Evolutionary conservation across 2,888 invertebrate genomes (phyloP).

Genomic region (Limenitis camilla): DNA sequence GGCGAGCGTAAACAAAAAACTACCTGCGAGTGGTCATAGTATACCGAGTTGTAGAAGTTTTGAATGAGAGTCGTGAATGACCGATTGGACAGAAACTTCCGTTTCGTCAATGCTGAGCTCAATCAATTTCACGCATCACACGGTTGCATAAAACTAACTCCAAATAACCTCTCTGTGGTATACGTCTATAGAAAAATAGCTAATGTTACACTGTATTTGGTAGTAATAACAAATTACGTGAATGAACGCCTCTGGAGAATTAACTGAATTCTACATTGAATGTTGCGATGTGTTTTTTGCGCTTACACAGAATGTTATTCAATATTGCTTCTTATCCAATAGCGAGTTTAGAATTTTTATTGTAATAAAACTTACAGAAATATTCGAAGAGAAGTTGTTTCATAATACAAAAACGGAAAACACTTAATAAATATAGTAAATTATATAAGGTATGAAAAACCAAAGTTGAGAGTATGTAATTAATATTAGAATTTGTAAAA

Average conservation of each 20-base stretch:
- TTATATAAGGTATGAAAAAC: too few relatives aligned
- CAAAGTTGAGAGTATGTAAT: too few relatives aligned
- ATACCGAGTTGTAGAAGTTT: slow-evolving; percentile 52
- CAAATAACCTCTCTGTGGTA: slow-evolving; percentile 36
- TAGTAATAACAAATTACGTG: slow-evolving; percentile 52
- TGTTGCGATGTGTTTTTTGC: not conserved
- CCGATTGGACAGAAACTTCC: slow-evolving; percentile 49
- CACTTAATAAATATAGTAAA: too few relatives aligned
- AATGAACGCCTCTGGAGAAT: slow-evolving; percentile 67
- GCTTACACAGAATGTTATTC: too few relatives aligned
- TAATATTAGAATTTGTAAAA: too few relatives aligned
- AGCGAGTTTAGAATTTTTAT: too few relatives aligned
- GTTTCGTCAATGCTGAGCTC: slow-evolving; percentile 41
- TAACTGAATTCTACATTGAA: slow-evolving; percentile 24
- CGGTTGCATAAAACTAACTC: slow-evolving; percentile 68
- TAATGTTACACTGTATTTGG: slow-evolving; percentile 41
- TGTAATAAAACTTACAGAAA: too few relatives aligned
- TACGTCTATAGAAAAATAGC: slow-evolving; percentile 36
- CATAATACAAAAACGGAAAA: too few relatives aligned
- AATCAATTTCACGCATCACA: slow-evolving; percentile 67
- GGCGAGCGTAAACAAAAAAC: slow-evolving; percentile 44
- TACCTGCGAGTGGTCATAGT: slow-evolving; percentile 54
- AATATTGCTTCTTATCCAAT: too few relatives aligned
- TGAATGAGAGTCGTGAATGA: slow-evolving; percentile 55
- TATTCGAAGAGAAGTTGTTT: too few relatives aligned